These are phyloP conservation scores for Osmoderma eremita DNA, from an alignment of 2,888 invertebrate species.

Conservation along the genomic window DNA sequence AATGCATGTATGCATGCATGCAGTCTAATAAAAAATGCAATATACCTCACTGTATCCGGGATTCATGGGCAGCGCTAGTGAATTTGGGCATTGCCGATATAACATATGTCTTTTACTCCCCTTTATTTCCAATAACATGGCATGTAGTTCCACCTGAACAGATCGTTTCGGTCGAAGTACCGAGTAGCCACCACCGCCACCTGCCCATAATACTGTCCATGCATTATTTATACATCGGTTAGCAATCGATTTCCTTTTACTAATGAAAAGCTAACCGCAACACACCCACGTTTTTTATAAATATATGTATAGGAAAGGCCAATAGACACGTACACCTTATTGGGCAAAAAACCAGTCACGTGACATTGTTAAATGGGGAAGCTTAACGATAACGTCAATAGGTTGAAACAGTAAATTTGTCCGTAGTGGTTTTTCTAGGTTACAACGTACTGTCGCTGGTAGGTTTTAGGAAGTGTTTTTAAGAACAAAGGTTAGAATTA, in stretches of 20 bases:
- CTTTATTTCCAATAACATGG: slow-evolving; percentile 14
- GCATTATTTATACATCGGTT: slow-evolving; percentile 31
- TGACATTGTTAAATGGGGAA: too few relatives aligned
- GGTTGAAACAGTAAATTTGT: too few relatives aligned
- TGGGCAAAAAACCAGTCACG: too few relatives aligned
- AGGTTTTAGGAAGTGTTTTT: too few relatives aligned
- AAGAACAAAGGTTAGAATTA: too few relatives aligned
- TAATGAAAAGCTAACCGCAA: slow-evolving; percentile 24
- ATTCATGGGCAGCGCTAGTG: slow-evolving; percentile 3
- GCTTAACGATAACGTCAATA: too few relatives aligned
- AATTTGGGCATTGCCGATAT: not conserved
- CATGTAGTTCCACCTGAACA: slow-evolving; percentile 27
- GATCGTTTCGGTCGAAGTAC: slow-evolving; percentile 22
- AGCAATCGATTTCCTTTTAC: slow-evolving; percentile 28
- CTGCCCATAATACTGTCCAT: slow-evolving; percentile 24
- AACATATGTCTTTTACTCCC: slow-evolving; percentile 8
- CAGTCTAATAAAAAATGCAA: slow-evolving; percentile 4
- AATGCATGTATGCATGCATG: too few relatives aligned
- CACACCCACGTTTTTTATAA: slow-evolving; percentile 5
- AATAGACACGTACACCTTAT: slow-evolving; percentile 14
- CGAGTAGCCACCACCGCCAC: slow-evolving; percentile 13
- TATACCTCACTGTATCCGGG: not conserved
- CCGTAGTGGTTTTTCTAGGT: not conserved
- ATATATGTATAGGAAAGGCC: slow-evolving; percentile 5
- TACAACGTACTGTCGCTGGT: too few relatives aligned